Conservation (phyloP, 2,113 vertebrate species). For the Apistogramma diplotaenia region DNA sequence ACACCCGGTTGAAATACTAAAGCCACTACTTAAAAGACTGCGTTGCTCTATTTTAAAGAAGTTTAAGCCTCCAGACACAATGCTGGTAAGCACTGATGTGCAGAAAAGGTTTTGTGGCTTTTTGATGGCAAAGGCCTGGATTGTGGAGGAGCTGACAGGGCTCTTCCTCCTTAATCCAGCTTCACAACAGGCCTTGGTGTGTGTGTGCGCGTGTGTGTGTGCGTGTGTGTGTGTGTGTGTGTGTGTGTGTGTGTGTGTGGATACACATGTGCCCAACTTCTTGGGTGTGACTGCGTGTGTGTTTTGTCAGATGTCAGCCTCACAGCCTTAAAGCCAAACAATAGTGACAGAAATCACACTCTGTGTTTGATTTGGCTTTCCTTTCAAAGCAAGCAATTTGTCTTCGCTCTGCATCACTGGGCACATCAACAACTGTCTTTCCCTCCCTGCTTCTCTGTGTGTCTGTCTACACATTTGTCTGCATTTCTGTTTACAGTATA, state of each 20-base stretch:
- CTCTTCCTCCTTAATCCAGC: constrained; percentile 48
- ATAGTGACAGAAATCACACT: constrained; percentile 65
- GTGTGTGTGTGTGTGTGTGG: not conserved
- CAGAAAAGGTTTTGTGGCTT: constrained; percentile 32
- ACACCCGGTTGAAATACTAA: not conserved
- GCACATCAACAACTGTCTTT: constrained; percentile 59
- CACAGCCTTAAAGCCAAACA: constrained; percentile 53
- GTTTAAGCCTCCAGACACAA: constrained; percentile 1
- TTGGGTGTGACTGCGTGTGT: constrained; percentile 47
- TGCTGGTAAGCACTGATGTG: constrained; percentile 5
- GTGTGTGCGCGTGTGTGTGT: too few relatives aligned
- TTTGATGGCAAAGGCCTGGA: constrained; percentile 41
- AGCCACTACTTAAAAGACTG: constrained; percentile 8
- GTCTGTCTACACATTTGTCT: constrained; percentile 1
- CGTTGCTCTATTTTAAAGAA: not conserved
- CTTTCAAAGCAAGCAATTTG: constrained; percentile 72
- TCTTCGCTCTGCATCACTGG: constrained; percentile 63
- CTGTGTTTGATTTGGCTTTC: constrained; percentile 65
- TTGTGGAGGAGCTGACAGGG: constrained; percentile 45
- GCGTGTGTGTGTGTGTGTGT: too few relatives aligned
- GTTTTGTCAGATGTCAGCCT: constrained; percentile 68
- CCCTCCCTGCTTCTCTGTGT: constrained; percentile 1
- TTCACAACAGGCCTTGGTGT: not conserved
- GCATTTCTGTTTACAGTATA: constrained; percentile 36
- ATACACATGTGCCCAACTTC: constrained; percentile 1